Percentiles rank a stretch among this genome's conserved stretches.
These are phyloP conservation scores for Adrianichthys oophorus DNA, from an alignment of 2,797 vertebrate genomes.

Conservation along the genomic window DNA sequence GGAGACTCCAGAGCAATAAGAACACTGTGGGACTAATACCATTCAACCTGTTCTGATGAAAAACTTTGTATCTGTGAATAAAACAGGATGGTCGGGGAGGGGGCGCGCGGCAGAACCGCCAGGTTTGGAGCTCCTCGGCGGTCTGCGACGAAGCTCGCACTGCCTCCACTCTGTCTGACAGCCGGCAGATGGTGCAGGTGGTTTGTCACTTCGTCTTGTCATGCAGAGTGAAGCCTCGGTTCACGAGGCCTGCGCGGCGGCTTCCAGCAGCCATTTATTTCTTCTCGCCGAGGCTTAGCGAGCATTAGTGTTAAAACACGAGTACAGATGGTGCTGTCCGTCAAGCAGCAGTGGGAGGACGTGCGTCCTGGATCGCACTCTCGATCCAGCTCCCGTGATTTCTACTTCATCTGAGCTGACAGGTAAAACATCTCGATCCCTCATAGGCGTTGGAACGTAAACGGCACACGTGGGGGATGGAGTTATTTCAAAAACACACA, in stretches of 20 bases:
- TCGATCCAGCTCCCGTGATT: constrained; percentile 34
- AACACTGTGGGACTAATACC: too few species aligned
- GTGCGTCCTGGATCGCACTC: constrained; percentile 13
- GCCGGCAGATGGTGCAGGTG: constrained; percentile 47
- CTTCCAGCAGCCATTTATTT: constrained; percentile 45
- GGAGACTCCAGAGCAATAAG: too few species aligned
- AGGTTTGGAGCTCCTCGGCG: constrained; percentile 7
- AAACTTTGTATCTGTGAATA: too few species aligned
- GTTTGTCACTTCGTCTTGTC: constrained; percentile 33
- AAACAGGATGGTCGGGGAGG: too few species aligned
- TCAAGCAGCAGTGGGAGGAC: constrained; percentile 46
- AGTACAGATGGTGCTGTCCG: constrained; percentile 68
- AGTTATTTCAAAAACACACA: neutral
- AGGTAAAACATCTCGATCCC: constrained; percentile 23
- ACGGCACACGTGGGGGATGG: neutral
- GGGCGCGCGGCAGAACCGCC: neutral
- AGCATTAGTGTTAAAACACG: constrained; percentile 57
- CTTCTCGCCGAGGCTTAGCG: constrained; percentile 47
- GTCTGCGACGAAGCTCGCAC: neutral
- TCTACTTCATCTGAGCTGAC: constrained; percentile 18
- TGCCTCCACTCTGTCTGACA: constrained; percentile 23
- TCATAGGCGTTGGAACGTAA: neutral
- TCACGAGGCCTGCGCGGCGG: constrained; percentile 27
- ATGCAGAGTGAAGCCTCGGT: constrained; percentile 33
- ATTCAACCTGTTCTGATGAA: too few species aligned